phyloP scores from a whole-genome alignment of 2,113 vertebrate species.

The Parus major region DNA sequence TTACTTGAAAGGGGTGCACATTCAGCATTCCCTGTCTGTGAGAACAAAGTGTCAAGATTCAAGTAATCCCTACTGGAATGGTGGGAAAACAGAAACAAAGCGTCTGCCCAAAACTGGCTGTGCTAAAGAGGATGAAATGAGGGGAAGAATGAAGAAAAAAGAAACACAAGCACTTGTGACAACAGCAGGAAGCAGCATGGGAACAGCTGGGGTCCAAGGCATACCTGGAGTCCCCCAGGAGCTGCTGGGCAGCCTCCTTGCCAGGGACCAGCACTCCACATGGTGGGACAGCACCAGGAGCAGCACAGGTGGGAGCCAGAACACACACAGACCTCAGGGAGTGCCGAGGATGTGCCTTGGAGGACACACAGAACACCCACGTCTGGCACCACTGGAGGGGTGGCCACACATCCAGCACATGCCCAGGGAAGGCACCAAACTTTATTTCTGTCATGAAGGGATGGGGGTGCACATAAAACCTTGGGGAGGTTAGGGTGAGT shows the following conservation, averaged over 20 bases:
- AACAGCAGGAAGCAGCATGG: neutral
- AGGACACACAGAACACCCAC: neutral
- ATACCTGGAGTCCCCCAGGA: neutral
- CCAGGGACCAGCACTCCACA: neutral
- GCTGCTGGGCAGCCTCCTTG: neutral
- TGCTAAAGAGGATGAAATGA: neutral
- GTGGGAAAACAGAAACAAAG: neutral
- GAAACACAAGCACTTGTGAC: neutral
- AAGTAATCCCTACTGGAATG: neutral
- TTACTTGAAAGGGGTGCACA: neutral
- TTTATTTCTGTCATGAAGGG: neutral
- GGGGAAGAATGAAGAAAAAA: neutral
- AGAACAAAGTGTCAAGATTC: neutral
- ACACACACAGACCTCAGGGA: rapidly evolving
- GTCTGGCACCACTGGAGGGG: neutral
- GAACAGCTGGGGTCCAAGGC: neutral
- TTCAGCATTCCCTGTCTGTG: neutral
- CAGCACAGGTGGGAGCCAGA: neutral
- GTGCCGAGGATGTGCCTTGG: neutral
- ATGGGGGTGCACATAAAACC: rapidly evolving
- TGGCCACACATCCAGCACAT: neutral
- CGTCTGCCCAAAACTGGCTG: neutral
- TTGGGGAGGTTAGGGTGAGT: no score
- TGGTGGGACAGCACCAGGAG: rapidly evolving
- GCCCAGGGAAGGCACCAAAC: neutral